A percentile compares a stretch with the other conserved stretches of the same genome.
Evolutionary conservation across 2,888 invertebrate genomes (phyloP).

Genomic region (Glyphotaelius pellucidus): DNA sequence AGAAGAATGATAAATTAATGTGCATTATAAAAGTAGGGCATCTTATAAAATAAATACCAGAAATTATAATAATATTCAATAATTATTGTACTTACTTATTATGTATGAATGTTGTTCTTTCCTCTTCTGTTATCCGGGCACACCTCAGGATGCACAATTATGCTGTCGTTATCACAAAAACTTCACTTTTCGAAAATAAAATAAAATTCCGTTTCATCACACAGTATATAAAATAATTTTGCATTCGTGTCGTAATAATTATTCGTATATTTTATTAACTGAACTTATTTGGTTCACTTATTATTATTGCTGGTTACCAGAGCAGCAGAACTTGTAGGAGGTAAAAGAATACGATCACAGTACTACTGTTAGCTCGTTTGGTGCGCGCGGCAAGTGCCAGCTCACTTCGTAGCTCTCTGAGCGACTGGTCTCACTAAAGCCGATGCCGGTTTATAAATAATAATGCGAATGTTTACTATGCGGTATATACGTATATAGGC

Average conservation of each 20-base stretch:
- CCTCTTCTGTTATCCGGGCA: neutral
- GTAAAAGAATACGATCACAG: neutral
- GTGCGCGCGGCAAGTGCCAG: neutral
- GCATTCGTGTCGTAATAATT: neutral
- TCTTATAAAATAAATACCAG: neutral
- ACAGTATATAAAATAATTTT: neutral
- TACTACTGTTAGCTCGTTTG: neutral
- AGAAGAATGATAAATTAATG: too few relatives aligned
- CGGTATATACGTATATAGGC: neutral
- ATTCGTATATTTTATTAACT: neutral
- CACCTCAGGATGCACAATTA: neutral
- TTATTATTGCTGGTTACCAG: neutral
- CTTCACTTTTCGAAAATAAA: neutral
- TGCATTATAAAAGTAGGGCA: neutral
- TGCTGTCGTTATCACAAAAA: neutral
- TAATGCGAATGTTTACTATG: neutral
- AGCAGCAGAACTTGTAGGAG: neutral
- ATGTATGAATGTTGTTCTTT: neutral
- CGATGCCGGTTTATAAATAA: neutral
- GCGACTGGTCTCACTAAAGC: neutral
- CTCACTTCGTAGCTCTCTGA: neutral
- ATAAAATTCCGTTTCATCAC: neutral
- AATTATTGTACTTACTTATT: neutral
- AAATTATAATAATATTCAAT: neutral
- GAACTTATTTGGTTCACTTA: neutral